phyloP scores from a whole-genome alignment of 1,140 invertebrate genomes.

The Drosophila chauvacae region DNA sequence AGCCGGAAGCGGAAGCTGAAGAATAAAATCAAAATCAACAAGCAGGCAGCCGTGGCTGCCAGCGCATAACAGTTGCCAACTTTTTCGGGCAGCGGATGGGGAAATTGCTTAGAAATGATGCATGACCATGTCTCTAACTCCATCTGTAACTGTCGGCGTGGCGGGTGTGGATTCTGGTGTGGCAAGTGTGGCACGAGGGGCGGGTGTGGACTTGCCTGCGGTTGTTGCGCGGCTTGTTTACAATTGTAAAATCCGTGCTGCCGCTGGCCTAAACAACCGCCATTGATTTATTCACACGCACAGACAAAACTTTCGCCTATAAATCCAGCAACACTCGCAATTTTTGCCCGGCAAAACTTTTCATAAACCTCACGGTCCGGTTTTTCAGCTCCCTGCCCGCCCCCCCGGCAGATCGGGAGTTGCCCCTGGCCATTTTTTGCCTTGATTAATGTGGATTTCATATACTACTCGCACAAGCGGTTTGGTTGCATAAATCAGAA shows the following conservation, averaged over 20 bases:
- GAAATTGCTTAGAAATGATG: slow-evolving; percentile 83
- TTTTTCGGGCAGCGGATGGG: slow-evolving; percentile 58
- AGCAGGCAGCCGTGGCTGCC: slow-evolving; percentile 28
- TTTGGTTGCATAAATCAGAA: slow-evolving; percentile 71
- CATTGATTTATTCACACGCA: slow-evolving; percentile 73
- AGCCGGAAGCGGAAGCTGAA: slow-evolving; percentile 69
- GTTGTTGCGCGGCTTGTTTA: slow-evolving; percentile 59
- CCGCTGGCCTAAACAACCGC: slow-evolving; percentile 67
- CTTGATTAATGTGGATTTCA: slow-evolving; percentile 75
- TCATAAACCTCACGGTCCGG: slow-evolving; percentile 67
- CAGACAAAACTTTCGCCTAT: slow-evolving; percentile 73
- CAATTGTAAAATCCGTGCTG: slow-evolving; percentile 66
- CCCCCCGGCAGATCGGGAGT: not conserved
- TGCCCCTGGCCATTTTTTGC: slow-evolving; percentile 47
- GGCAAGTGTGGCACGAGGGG: not conserved
- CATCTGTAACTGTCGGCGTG: slow-evolving; percentile 32
- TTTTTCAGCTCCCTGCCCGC: slow-evolving; percentile 16
- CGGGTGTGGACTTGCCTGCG: slow-evolving; percentile 2
- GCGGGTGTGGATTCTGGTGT: not conserved
- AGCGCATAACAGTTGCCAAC: slow-evolving; percentile 56
- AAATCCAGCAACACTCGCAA: slow-evolving; percentile 63
- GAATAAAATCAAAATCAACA: slow-evolving; percentile 73
- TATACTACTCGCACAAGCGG: slow-evolving; percentile 58
- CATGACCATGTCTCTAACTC: slow-evolving; percentile 52
- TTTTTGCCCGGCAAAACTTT: slow-evolving; percentile 62